Evolutionary conservation across 2,113 vertebrate genomes (phyloP), one percentile per base, ranked within the genome.

Genomic region (Anas platyrhynchos): DNA sequence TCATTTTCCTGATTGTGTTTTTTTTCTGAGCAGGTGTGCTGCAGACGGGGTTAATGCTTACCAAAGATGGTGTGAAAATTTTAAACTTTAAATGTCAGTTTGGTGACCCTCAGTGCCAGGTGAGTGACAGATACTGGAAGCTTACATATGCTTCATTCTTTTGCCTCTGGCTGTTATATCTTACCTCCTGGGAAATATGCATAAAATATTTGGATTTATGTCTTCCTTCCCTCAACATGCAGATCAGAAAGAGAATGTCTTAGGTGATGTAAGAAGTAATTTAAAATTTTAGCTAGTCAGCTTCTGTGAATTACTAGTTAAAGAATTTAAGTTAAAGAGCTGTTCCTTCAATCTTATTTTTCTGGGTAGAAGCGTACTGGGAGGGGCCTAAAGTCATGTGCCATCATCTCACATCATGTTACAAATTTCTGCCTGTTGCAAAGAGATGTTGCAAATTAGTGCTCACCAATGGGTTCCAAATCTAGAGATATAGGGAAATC

Each of bases 41-140:
- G 71, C 99, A 99, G 20, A 98, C 98, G 13, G 98, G 98, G n/a
- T 93, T 99, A 93, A 99, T 99, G 98, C 94, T 99, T 94, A 99
- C 99, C 83, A 97, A 97, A 75, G 97, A 98, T 41, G 99, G 99
- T 25, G 96, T 98, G 6, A 98, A 98, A 75, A 97, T 99, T 50
- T 97, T 99, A 50, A 99, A 98, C 96, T 98, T 98, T 83, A 99
- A 98, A 96, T 99, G 99, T 83, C 98, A 98, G 54, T 99, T 99
- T 48, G 98, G 99, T 55, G 99, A 99, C 83, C 98, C 98, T 0
- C 98, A 99, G 93, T 99, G 98, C 85, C 99, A 99, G 98, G 99
- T 99, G 66, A 94, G 90, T 73, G 52, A 82, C 58, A 81, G 69
- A 31, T 41, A 20, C 15, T 32, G 27, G 48, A 36, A 58, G 50